phyloP scores from a whole-genome alignment of 2,888 invertebrate genomes.

The Tuberolachnus salignus region DNA sequence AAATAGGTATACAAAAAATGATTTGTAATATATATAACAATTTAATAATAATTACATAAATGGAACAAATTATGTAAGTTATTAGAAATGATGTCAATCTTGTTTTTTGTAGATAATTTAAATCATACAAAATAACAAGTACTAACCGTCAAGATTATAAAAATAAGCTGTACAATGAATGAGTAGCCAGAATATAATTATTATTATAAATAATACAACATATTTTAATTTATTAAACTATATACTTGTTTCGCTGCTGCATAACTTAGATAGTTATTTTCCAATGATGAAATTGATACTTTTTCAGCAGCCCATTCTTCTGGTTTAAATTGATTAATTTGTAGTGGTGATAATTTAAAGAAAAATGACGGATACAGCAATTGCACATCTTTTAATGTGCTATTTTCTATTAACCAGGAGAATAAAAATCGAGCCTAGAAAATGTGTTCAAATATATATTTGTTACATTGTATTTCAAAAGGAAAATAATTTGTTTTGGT shows the following conservation, averaged over 20 bases:
- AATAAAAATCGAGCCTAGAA: slow-evolving; percentile 49
- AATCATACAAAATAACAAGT: background rate
- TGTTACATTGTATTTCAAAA: background rate
- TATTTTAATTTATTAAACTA: background rate
- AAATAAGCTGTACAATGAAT: no score
- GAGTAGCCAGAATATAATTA: no score
- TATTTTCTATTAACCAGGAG: slow-evolving; percentile 21
- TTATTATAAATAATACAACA: background rate
- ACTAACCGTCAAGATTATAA: no score
- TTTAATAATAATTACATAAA: no score
- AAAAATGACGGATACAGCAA: slow-evolving; percentile 31
- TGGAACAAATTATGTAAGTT: no score
- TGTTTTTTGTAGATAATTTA: background rate
- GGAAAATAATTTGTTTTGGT: no score
- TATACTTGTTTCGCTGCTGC: slow-evolving; percentile 44
- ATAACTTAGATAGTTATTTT: slow-evolving; percentile 37
- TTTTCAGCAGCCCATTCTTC: slow-evolving; percentile 45
- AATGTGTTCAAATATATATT: background rate
- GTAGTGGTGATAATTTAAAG: slow-evolving; percentile 41
- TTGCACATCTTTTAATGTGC: slow-evolving; percentile 24
- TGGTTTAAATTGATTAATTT: slow-evolving; percentile 39
- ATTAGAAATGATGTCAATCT: background rate
- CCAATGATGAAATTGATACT: background rate
- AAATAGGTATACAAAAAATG: no score
- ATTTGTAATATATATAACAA: no score